These are phyloP conservation scores for Florisuga fusca DNA, from an alignment of 2,797 vertebrate species.

Conservation along the genomic window DNA sequence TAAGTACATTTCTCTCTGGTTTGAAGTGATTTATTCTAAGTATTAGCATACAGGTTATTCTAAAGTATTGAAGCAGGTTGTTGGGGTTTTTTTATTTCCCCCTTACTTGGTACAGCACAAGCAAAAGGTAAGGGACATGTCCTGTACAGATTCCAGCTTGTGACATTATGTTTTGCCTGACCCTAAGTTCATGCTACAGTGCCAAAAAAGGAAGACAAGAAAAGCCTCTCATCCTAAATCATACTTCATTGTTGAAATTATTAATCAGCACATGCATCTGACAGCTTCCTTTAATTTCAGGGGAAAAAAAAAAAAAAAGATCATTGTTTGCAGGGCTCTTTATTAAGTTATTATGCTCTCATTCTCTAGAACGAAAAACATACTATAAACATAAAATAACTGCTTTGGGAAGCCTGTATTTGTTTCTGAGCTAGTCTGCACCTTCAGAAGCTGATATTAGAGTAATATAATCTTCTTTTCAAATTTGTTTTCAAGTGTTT, in stretches of 20 bases:
- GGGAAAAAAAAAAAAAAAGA: not conserved
- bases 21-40: slow-evolving; percentile 9
- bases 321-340: not conserved
- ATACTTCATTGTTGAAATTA: not conserved
- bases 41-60: slow-evolving; percentile 7
- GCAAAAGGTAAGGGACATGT: not conserved
- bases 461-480: not conserved
- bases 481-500: not conserved
- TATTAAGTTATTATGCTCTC: not conserved
- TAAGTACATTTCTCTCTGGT: not conserved
- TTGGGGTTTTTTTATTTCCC: not conserved
- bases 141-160: not conserved
- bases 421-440: not conserved
- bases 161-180: slow-evolving; percentile 29
- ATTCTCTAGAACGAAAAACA: not conserved
- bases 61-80: not conserved
- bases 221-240: not conserved
- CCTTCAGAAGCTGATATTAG: not conserved
- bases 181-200: not conserved
- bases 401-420: not conserved
- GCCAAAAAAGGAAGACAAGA: not conserved
- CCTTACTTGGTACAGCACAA: not conserved
- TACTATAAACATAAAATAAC: not conserved
- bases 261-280: not conserved
- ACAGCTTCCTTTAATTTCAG: not conserved